These are phyloP conservation scores for Circaetus cinerascens DNA, from an alignment of 2,113 vertebrate species.

Conservation along the genomic window DNA sequence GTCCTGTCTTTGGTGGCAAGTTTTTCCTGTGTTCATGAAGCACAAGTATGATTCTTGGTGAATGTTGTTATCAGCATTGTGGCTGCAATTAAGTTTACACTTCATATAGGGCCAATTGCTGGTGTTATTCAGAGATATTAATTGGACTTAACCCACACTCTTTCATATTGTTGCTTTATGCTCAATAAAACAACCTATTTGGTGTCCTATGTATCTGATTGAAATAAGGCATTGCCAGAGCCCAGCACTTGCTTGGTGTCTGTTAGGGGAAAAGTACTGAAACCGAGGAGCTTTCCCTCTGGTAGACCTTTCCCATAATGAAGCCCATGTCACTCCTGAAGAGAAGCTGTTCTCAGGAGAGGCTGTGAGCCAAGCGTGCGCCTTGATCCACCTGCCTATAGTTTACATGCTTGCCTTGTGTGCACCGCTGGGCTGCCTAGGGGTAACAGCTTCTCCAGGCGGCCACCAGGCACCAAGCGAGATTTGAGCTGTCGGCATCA, in stretches of 20 bases:
- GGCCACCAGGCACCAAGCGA: background rate
- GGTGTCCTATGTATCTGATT: no score
- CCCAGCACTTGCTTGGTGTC: background rate
- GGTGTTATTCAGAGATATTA: background rate
- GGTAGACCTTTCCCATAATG: background rate
- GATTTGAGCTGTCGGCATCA: background rate
- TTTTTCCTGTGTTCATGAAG: background rate
- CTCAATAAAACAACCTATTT: background rate
- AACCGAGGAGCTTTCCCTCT: background rate
- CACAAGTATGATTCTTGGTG: background rate
- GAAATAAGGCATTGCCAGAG: background rate
- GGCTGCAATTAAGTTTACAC: background rate
- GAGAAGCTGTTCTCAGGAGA: background rate
- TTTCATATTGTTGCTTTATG: background rate
- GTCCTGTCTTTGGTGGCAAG: background rate
- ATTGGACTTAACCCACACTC: background rate
- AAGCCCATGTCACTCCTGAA: background rate
- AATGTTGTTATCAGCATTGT: background rate
- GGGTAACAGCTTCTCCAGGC: background rate
- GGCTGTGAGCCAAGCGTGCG: background rate
- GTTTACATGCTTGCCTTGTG: background rate
- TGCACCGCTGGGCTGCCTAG: background rate
- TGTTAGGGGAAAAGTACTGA: background rate
- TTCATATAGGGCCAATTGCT: background rate
- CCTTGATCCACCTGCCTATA: background rate